Evolutionary conservation across 2,797 vertebrate genomes (phyloP), one percentile per base, ranked within the genome.

Genomic region (Coilia nasus): DNA sequence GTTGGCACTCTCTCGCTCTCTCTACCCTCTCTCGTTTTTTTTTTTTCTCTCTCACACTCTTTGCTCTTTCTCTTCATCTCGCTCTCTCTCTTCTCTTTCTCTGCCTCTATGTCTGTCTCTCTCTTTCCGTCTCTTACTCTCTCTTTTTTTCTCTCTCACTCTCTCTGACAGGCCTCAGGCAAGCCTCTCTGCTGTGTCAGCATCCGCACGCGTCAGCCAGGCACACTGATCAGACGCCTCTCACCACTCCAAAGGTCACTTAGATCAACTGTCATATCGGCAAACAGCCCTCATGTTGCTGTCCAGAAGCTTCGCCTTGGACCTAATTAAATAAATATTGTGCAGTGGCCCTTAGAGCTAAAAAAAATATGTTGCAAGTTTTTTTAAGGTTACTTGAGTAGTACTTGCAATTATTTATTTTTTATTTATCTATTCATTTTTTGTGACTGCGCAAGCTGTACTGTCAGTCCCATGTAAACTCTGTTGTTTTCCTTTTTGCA

Each of bases 181-280:
- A 56, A 82, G 85, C 57, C 78, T 83, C 57, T 85, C 57, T 59
- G 84, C 89, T 89, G 87, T 56, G 85, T 88, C 87, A 87, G 89
- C 87, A 88, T 35, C 46, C 64, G 3, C 41, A 12, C 15, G 83
- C 80, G 47, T 83, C 67, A 81, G 35, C 67, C 56, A 54, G 11
- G 54, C 82, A 81, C 83, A 83, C 85, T 64, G 86, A 88, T 87
- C 87, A 83, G 83, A 87, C 81, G 47, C 81, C 82, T 88, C 83
- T 83, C 83, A 81, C 67, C 23, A 83, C 60, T 83, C 64, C 82
- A 85, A 87, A 89, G 87, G 87, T 89, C 87, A 87, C 82, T 87
- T 62, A 86, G 87, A 88, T 87, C 62, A 62, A 60, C 85, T 88
- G 89, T 87, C 89, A 83, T 64, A 71, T 83, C 80, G 31, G 67